These are phyloP conservation scores for Rhynchotus rufescens DNA, from an alignment of 2,797 vertebrate genomes.

Conservation along the genomic window DNA sequence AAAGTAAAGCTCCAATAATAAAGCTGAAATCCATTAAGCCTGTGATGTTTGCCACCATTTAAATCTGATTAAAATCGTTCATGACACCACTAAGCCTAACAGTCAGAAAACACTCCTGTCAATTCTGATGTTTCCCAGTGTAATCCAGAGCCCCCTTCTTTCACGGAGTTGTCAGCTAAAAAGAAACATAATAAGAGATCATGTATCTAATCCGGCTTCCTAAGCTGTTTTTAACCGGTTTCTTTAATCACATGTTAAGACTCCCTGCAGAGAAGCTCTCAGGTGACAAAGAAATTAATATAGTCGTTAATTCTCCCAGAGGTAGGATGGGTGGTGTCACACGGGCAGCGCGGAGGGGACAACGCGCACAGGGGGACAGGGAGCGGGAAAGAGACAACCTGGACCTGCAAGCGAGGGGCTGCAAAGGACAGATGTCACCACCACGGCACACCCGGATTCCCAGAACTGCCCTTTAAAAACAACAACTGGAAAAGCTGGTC, in stretches of 20 bases:
- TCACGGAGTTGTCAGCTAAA: constrained; percentile 13
- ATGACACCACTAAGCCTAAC: constrained; percentile 58
- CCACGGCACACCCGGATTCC: background rate
- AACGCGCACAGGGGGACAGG: fast-evolving
- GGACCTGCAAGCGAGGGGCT: background rate
- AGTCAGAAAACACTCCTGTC: constrained; percentile 48
- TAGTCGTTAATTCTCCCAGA: background rate
- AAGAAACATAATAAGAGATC: constrained; percentile 50
- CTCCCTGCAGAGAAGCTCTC: constrained; percentile 12
- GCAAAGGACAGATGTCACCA: background rate
- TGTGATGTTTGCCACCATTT: constrained; percentile 68
- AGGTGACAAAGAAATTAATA: constrained; percentile 25
- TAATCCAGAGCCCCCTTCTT: constrained; percentile 36
- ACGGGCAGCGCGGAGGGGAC: fast-evolving
- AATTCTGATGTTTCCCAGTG: background rate
- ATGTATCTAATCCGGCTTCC: constrained; percentile 50
- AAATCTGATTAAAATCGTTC: constrained; percentile 68
- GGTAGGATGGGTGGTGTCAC: background rate
- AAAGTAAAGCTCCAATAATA: constrained; percentile 64
- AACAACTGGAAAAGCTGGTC: background rate
- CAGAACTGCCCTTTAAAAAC: background rate
- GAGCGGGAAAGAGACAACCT: background rate
- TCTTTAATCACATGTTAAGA: constrained; percentile 46
- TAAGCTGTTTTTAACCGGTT: constrained; percentile 56
- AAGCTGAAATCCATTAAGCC: constrained; percentile 72